phyloP scores from a whole-genome alignment of 1,140 invertebrate genomes.

The Rhagoletis zephyria region DNA sequence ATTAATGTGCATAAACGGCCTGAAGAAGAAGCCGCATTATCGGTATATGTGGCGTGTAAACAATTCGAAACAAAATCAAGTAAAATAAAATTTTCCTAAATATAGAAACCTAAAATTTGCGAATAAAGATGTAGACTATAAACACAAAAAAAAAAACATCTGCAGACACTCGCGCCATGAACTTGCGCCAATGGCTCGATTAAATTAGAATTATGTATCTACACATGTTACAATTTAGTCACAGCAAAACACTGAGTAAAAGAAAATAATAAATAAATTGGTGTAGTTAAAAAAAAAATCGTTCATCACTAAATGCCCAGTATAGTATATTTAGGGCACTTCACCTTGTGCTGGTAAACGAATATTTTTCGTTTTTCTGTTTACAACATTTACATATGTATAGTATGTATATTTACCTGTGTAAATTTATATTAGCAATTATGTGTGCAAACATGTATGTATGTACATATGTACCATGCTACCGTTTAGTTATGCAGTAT shows the following conservation, averaged over 20 bases:
- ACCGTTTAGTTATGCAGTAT: not conserved
- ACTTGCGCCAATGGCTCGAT: conserved; percentile 32
- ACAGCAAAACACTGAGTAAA: not conserved
- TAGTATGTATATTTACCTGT: not conserved
- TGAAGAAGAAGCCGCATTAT: too few relatives aligned
- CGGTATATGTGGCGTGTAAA: not conserved
- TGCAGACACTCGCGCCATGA: not conserved
- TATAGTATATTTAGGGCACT: not conserved
- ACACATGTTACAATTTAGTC: conserved; percentile 22
- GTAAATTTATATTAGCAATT: not conserved
- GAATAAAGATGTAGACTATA: too few relatives aligned
- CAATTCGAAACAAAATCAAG: not conserved
- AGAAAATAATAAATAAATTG: conserved; percentile 29
- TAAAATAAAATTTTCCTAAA: not conserved
- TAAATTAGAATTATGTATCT: not conserved
- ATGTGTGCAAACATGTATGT: too few relatives aligned
- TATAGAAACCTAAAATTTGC: not conserved
- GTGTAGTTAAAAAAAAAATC: not conserved
- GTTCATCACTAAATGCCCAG: not conserved
- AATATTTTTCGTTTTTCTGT: not conserved
- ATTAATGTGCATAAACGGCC: too few relatives aligned
- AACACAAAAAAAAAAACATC: not conserved
- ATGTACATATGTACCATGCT: not conserved
- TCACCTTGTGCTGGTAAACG: not conserved
- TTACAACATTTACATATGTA: not conserved